These are phyloP conservation scores for Neoseiulus cucumeris DNA, from an alignment of 1,140 invertebrate genomes.

Conservation along the genomic window DNA sequence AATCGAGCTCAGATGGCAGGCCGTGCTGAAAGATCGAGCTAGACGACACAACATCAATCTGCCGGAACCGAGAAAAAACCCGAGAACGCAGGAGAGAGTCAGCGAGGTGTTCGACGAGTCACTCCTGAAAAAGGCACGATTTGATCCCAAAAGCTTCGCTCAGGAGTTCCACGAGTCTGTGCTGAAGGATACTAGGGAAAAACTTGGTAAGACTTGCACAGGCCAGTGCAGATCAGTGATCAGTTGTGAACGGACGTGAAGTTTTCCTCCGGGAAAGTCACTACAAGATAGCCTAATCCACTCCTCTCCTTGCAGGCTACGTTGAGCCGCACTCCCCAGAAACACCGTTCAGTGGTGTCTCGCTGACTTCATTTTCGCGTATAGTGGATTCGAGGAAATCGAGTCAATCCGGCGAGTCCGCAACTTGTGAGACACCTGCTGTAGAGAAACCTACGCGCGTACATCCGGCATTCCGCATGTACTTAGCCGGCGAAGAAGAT, in stretches of 20 bases:
- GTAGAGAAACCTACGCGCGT: not conserved
- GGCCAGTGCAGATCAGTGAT: not conserved
- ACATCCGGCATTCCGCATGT: not conserved
- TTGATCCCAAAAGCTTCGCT: constrained; percentile 9
- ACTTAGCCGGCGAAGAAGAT: not conserved
- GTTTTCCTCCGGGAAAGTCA: not conserved
- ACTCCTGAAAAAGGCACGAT: constrained; percentile 8
- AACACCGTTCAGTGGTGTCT: not conserved
- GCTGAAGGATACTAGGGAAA: constrained; percentile 11
- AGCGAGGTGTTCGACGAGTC: constrained; percentile 10
- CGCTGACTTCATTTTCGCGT: constrained; percentile 1
- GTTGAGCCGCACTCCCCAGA: not conserved
- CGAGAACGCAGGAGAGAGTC: not conserved
- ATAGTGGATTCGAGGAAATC: not conserved
- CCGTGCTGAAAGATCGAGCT: constrained; percentile 5
- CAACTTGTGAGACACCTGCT: not conserved
- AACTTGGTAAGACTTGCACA: not conserved
- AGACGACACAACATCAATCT: not conserved
- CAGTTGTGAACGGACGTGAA: not conserved
- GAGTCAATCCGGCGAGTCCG: not conserved
- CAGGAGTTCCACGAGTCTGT: constrained; percentile 11
- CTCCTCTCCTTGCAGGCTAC: not conserved
- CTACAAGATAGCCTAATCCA: not conserved
- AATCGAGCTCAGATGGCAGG: not conserved
- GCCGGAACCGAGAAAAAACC: not conserved